Evolutionary conservation across 2,113 vertebrate species (phyloP).

Genomic region (Crotalus viridis): DNA sequence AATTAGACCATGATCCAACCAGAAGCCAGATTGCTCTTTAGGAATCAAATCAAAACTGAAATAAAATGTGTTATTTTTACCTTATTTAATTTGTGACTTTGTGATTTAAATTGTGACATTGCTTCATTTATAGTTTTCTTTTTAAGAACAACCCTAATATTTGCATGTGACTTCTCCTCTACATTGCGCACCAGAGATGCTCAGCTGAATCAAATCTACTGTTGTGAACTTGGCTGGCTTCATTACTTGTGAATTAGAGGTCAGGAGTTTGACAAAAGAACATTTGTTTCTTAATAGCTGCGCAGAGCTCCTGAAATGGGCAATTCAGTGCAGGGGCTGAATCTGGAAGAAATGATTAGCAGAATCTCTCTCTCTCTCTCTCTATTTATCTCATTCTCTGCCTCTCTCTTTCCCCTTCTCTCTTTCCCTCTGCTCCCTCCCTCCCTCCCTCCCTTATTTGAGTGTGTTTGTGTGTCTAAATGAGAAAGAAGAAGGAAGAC

Average conservation of each 20-base stretch:
- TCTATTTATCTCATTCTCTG: not conserved
- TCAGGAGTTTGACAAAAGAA: not conserved
- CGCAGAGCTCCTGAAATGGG: not conserved
- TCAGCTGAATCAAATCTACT: not conserved
- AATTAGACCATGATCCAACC: no score
- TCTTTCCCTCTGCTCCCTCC: no score
- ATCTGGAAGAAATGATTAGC: not conserved
- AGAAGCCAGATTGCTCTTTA: no score
- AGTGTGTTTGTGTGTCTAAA: not conserved
- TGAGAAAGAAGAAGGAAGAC: not conserved
- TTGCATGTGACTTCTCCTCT: not conserved
- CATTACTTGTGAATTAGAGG: not conserved
- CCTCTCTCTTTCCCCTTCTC: no score
- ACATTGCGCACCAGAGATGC: not conserved
- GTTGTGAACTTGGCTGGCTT: not conserved
- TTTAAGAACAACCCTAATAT: not conserved
- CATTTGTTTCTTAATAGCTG: not conserved
- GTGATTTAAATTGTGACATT: not conserved
- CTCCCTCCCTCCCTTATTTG: not conserved
- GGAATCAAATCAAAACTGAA: not conserved
- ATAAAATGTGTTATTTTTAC: not conserved
- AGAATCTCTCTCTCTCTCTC: not conserved
- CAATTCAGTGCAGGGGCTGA: not conserved
- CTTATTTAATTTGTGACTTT: not conserved
- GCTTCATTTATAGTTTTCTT: not conserved